Conservation (phyloP, 2,113 vertebrate species). For the Anser cygnoides region DNA sequence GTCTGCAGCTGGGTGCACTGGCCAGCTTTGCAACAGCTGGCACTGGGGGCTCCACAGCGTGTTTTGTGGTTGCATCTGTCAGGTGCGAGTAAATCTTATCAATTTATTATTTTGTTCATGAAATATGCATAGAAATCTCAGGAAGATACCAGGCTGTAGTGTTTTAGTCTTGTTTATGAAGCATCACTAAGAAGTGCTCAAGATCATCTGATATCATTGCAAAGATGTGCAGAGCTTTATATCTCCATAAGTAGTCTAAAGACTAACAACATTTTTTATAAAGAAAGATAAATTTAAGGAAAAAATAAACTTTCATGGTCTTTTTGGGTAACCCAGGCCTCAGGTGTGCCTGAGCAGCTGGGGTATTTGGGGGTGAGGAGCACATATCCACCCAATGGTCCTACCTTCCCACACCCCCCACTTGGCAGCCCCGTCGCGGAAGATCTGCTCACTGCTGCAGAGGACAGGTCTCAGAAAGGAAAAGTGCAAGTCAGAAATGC, state of each 20-base stretch:
- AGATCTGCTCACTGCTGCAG: neutral
- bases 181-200: neutral
- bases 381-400: neutral
- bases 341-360: rapidly evolving
- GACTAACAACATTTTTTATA: neutral
- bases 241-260: neutral
- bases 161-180: neutral
- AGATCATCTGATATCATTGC: neutral
- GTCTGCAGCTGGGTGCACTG: neutral
- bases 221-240: rapidly evolving
- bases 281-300: neutral
- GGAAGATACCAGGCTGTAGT: neutral
- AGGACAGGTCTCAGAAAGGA: neutral
- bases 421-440: neutral
- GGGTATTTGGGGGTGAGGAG: neutral
- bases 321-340: neutral
- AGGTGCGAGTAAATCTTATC: neutral
- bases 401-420: neutral
- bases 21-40: neutral
- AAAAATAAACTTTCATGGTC: neutral
- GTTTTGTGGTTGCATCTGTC: neutral
- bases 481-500: neutral
- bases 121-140: neutral
- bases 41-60: neutral
- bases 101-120: neutral